These are phyloP conservation scores for Merodon equestris DNA, from an alignment of 2,888 invertebrate species.

Conservation along the genomic window DNA sequence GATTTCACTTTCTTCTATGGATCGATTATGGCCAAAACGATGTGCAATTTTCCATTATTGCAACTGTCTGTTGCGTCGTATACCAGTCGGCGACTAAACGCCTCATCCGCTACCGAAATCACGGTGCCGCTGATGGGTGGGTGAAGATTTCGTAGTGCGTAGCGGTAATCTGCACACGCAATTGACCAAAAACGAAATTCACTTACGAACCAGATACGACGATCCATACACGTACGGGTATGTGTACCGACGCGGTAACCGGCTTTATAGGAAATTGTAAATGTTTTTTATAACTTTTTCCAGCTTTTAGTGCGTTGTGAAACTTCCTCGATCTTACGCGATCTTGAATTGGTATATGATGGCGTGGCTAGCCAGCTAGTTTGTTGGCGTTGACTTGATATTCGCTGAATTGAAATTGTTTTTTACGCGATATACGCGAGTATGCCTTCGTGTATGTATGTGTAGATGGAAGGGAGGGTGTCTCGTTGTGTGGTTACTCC, in stretches of 20 bases:
- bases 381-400: slow-evolving; percentile 20
- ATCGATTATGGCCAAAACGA: not conserved
- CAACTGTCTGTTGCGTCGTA: too few relatives aligned
- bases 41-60: too few relatives aligned
- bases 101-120: too few relatives aligned
- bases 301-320: slow-evolving; percentile 34
- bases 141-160: slow-evolving; percentile 21
- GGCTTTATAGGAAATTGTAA: slow-evolving; percentile 58
- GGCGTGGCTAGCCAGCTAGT: too few relatives aligned
- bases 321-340: slow-evolving; percentile 56
- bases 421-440: slow-evolving; percentile 18
- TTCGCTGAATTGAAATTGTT: slow-evolving; percentile 24
- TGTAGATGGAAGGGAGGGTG: slow-evolving; percentile 12
- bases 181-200: slow-evolving; percentile 37
- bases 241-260: slow-evolving; percentile 25
- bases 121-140: slow-evolving; percentile 9
- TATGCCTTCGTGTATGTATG: slow-evolving; percentile 20
- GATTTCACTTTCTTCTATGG: slow-evolving; percentile 49
- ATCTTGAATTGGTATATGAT: slow-evolving; percentile 56
- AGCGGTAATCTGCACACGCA: slow-evolving; percentile 44
- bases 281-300: slow-evolving; percentile 24
- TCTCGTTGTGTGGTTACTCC: slow-evolving; percentile 42
- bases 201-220: slow-evolving; percentile 28
- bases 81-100: too few relatives aligned
- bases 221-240: slow-evolving; percentile 15